Evolutionary conservation across 2,113 vertebrate genomes (phyloP).

Genomic region (Coracopsis vasa): DNA sequence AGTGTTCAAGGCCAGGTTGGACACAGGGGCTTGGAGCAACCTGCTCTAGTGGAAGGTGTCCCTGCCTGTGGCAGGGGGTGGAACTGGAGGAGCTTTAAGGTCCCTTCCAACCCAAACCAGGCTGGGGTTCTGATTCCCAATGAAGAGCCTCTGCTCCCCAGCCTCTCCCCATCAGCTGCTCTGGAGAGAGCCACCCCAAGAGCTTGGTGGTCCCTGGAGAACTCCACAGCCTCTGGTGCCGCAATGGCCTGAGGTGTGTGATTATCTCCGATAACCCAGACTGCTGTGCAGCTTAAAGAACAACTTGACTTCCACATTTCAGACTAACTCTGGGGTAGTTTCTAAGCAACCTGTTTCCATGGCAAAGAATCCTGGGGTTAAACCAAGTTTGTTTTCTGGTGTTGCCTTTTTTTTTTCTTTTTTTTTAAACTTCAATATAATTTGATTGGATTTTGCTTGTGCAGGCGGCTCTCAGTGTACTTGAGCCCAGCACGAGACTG

Average conservation of each 20-base stretch:
- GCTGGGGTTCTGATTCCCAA: not conserved
- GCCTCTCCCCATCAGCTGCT: not conserved
- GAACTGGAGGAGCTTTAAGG: not conserved
- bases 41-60: not conserved
- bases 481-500: constrained; percentile 13
- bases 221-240: constrained; percentile 24
- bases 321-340: constrained; percentile 72
- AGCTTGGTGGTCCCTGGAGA: constrained; percentile 27
- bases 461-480: constrained; percentile 45
- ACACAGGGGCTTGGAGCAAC: not conserved
- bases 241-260: not conserved
- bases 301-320: constrained; percentile 73
- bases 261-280: constrained; percentile 57
- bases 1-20: too few relatives aligned
- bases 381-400: constrained; percentile 53
- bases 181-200: not conserved
- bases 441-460: constrained; percentile 67
- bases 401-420: not conserved
- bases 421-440: constrained; percentile 50
- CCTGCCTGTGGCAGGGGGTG: not conserved
- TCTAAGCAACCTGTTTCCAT: constrained; percentile 83
- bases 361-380: constrained; percentile 77
- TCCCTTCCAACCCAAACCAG: not conserved
- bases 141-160: not conserved
- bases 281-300: constrained; percentile 61